Base-by-base conservation (phyloP, 2,888 invertebrate species). In the Acleris literana region DNA sequence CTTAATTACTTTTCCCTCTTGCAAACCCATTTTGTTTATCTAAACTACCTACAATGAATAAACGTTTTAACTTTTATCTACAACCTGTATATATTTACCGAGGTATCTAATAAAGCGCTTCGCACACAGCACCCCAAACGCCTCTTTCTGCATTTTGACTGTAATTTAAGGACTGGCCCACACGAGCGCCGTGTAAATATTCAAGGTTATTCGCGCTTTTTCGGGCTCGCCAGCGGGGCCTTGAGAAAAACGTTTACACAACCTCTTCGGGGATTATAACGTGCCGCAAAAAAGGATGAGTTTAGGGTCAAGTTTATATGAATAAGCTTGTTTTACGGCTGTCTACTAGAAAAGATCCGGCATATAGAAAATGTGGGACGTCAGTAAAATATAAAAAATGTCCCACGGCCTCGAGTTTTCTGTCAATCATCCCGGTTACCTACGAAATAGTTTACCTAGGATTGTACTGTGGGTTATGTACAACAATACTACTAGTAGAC, bases 151-250 rank as follows among this genome's bases (percentile, higher is more conserved):
- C 59, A 44, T 64, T 64, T 64, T 52, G 53, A 53, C 48, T 54
- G 64, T 65, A 55, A 60, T 64, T 54, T 64, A 64, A 65, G 60
- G 64, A 55, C 55, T 16, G 48, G 43, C 59, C 54, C 59, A 64
- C 60, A 65, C 39, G 44, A 52, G 58, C 25, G 13, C 43, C 70
- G 74, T 71, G 72, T 88, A 85, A 88, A 88, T 88, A 88, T 88
- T 87, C 87, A 85, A 87, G 86, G 85, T 83, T 86, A 86, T 79
- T 81, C 76, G 76, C 74, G 81, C 80, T 82, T 65, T 62, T 65
- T 60, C 49, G 49, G 64, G 29, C 55, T 25, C 29, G 49, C 39
- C 13, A 29, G 55, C n/a, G 5, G 60, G 55, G 59, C 60, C 60
- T 59, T 59, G 54, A 48, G 49, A 51, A 46, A 20, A 29, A 18